A percentile compares a stretch with the other conserved stretches of the same genome.
phyloP scores from a whole-genome alignment of 2,888 invertebrate genomes.

The Alentia gelatinosa region DNA sequence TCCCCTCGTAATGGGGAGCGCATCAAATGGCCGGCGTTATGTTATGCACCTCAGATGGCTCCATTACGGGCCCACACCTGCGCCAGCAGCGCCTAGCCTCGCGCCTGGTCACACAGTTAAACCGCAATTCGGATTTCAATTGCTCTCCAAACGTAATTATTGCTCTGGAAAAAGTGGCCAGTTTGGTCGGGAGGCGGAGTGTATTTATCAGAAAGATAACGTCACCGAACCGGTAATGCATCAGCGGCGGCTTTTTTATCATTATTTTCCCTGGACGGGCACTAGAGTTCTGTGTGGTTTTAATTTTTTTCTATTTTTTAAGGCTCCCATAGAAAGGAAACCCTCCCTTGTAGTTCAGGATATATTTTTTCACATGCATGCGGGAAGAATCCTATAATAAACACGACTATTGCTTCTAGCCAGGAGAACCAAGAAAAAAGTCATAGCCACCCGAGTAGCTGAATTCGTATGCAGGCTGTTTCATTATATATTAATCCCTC shows the following conservation, averaged over 20 bases:
- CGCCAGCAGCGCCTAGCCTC: background rate
- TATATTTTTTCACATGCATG: no score
- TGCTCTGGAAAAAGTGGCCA: background rate
- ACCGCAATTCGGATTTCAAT: background rate
- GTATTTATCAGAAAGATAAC: background rate
- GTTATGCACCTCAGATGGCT: background rate
- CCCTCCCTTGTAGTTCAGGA: no score
- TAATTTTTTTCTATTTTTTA: no score
- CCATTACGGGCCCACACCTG: background rate
- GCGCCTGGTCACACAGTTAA: background rate
- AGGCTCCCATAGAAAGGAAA: no score
- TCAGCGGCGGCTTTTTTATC: background rate
- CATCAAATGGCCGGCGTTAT: background rate
- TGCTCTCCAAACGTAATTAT: background rate
- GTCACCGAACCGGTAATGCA: background rate
- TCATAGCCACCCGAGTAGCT: background rate
- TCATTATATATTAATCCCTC: background rate
- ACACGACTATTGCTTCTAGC: no score
- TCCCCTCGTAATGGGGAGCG: background rate
- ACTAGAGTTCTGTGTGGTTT: no score
- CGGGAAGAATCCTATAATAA: no score
- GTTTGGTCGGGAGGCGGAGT: background rate
- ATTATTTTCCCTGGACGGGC: background rate
- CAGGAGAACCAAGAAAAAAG: background rate
- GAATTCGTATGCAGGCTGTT: background rate